Evolutionary conservation across 2,797 vertebrate genomes (phyloP).

Genomic region (Hirundo rustica): DNA sequence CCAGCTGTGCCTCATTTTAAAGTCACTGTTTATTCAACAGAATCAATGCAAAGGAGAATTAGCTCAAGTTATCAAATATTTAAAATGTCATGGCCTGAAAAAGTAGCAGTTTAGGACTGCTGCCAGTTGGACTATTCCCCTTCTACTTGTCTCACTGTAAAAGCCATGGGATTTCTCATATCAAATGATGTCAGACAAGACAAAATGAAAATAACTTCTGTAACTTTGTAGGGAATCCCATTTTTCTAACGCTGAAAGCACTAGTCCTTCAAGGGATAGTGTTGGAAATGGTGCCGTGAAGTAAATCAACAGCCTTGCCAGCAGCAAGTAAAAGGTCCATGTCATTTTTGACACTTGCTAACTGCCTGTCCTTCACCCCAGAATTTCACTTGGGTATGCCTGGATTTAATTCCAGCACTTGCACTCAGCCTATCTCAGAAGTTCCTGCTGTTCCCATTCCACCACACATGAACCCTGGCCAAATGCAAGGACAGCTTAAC

Average conservation of each 20-base stretch:
- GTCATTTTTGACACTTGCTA: not conserved
- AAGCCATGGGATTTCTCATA: not conserved
- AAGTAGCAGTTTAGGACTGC: not conserved
- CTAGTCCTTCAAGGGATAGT: not conserved
- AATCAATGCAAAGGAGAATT: not conserved
- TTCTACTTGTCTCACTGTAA: not conserved
- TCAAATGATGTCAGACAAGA: not conserved
- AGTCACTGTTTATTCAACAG: conserved; percentile 18
- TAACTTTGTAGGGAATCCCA: not conserved
- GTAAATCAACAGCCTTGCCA: not conserved
- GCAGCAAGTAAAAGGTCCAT: not conserved
- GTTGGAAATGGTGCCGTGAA: not conserved
- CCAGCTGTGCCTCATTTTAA: conserved; percentile 17
- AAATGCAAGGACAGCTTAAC: not conserved
- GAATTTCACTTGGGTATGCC: not conserved
- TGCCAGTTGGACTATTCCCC: not conserved
- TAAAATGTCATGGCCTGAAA: not conserved
- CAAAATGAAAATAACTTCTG: not conserved
- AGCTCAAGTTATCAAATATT: not conserved
- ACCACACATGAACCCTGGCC: not conserved
- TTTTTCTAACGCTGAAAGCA: not conserved
- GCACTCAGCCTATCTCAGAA: not conserved
- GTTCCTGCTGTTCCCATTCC: not conserved
- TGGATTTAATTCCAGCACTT: not conserved
- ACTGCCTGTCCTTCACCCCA: not conserved